Percentiles rank a stretch among this genome's conserved stretches.
Evolutionary conservation across 2,113 vertebrate species (phyloP).

Genomic region (Propithecus coquereli): DNA sequence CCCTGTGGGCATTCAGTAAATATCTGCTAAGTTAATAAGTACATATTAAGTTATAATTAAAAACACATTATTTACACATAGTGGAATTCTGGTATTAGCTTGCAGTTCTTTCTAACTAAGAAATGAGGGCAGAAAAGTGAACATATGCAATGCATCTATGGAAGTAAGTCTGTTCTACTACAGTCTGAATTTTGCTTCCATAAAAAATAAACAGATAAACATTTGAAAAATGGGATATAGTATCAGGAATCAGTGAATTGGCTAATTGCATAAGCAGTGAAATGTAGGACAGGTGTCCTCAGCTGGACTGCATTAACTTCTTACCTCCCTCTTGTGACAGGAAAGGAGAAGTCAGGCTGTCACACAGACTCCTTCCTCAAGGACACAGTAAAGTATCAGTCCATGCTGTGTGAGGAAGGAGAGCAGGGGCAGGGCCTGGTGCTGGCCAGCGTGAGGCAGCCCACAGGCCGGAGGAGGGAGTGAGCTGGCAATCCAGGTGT

Average conservation of each 20-base stretch:
- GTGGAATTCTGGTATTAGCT: not conserved
- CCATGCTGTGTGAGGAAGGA: not conserved
- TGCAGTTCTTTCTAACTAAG: not conserved
- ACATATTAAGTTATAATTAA: not conserved
- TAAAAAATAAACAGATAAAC: not conserved
- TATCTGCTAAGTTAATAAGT: not conserved
- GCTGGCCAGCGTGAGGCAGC: not conserved
- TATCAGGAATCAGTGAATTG: not conserved
- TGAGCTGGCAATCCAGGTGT: not conserved
- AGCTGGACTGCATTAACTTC: not conserved
- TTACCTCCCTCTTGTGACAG: not conserved
- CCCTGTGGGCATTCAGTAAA: not conserved
- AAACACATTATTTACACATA: not conserved
- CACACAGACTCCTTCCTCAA: not conserved
- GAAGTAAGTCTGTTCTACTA: not conserved
- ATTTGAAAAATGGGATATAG: not conserved
- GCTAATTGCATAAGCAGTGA: not conserved
- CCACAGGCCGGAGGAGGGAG: not conserved
- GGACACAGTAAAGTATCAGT: not conserved
- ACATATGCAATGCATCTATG: not conserved
- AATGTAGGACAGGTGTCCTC: not conserved
- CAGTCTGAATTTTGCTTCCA: conserved; percentile 18
- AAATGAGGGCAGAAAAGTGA: not conserved
- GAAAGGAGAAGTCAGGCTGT: not conserved
- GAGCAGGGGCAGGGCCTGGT: not conserved